Evolutionary conservation across 2,113 vertebrate genomes (phyloP).

Genomic region (Toxotes jaculatrix): DNA sequence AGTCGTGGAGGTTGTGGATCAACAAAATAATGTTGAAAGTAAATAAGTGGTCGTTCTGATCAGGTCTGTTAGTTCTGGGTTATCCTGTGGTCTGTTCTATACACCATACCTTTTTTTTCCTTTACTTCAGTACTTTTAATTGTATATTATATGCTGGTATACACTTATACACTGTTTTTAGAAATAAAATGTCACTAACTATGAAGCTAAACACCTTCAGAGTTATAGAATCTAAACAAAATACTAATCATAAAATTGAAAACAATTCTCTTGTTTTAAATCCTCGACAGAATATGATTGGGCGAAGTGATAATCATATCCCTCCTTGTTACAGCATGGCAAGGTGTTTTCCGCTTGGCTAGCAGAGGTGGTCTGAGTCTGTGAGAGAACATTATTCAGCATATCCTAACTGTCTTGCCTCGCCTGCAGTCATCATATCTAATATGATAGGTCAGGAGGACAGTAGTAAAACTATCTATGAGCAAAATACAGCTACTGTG

Average conservation of each 20-base stretch:
- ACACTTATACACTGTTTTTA: neutral
- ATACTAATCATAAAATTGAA: neutral
- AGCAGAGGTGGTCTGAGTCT: conserved; percentile 13
- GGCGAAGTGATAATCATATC: conserved; percentile 24
- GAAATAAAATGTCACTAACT: neutral
- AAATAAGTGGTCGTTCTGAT: neutral
- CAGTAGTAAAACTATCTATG: conserved; percentile 6
- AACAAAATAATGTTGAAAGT: neutral
- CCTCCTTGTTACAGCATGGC: conserved; percentile 22
- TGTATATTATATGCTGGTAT: neutral
- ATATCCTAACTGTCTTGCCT: conserved; percentile 12
- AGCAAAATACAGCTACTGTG: conserved; percentile 6
- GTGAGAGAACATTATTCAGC: conserved; percentile 36
- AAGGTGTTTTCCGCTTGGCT: conserved; percentile 25
- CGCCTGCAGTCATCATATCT: conserved; percentile 23
- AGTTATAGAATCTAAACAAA: neutral
- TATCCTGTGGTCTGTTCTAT: neutral
- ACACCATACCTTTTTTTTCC: neutral
- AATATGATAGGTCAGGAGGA: conserved; percentile 2
- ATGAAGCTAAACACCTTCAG: neutral
- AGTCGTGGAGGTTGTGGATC: neutral
- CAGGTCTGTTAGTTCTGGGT: neutral
- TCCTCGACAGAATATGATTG: conserved; percentile 6
- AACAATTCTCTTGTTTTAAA: neutral
- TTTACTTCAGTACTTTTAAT: neutral